These are phyloP conservation scores for Nemapogon koenigi DNA, from an alignment of 2,888 invertebrate genomes.

Conservation along the genomic window DNA sequence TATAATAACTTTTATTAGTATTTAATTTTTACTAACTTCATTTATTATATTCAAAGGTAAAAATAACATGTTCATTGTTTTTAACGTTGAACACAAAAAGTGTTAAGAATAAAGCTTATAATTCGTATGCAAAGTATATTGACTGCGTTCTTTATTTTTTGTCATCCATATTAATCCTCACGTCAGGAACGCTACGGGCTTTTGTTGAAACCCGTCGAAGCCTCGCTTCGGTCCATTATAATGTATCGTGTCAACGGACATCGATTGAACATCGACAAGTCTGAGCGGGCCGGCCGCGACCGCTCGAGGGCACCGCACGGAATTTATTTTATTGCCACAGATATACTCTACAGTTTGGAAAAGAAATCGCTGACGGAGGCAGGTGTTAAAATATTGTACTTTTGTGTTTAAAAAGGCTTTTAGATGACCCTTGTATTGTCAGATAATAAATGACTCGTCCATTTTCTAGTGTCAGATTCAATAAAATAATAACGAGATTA, in stretches of 20 bases:
- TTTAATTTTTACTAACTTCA: too few species aligned
- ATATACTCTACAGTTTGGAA: conserved; percentile 56
- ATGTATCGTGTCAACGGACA: conserved; percentile 63
- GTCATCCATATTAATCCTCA: conserved; percentile 60
- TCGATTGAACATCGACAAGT: conserved; percentile 58
- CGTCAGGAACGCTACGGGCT: conserved; percentile 61
- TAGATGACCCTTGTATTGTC: background rate
- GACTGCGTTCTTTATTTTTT: conserved; percentile 25
- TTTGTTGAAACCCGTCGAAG: conserved; percentile 57
- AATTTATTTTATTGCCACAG: conserved; percentile 62
- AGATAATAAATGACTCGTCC: background rate
- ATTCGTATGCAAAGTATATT: conserved; percentile 8
- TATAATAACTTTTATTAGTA: too few species aligned
- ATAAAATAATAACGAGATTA: background rate
- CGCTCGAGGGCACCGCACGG: conserved; percentile 58
- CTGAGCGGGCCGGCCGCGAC: conserved; percentile 27
- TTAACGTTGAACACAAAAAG: background rate
- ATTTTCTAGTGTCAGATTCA: background rate
- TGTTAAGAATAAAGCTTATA: conserved; percentile 6
- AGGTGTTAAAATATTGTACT: conserved; percentile 49
- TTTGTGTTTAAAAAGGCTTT: conserved; percentile 6
- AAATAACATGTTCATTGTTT: too few species aligned
- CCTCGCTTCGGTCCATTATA: conserved; percentile 53
- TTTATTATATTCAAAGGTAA: too few species aligned
- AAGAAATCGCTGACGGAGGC: conserved; percentile 55